These are phyloP conservation scores for Zootoca vivipara DNA, from an alignment of 2,113 vertebrate species.

Conservation along the genomic window DNA sequence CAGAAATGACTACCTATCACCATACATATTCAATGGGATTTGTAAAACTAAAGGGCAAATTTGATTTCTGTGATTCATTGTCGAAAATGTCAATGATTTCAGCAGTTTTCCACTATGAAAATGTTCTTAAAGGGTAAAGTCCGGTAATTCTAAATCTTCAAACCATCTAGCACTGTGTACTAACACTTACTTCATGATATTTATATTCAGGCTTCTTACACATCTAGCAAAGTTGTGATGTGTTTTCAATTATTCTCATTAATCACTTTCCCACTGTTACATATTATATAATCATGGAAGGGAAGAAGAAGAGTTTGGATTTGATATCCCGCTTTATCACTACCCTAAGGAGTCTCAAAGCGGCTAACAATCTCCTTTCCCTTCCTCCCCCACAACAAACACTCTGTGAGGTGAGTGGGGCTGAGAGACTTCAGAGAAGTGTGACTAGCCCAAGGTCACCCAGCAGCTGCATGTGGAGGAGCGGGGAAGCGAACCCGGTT, in stretches of 20 bases:
- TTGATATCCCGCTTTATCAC: no score
- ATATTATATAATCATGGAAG: background rate
- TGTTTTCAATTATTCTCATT: background rate
- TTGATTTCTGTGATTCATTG: background rate
- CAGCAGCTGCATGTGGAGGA: no score
- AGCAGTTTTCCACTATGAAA: fast-evolving
- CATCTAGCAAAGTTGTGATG: background rate
- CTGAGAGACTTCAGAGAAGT: no score
- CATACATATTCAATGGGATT: conserved; percentile 15
- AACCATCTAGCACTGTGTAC: background rate
- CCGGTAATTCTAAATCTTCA: background rate
- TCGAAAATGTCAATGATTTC: conserved; percentile 6
- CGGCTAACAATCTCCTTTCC: no score
- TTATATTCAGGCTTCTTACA: background rate
- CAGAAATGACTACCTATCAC: background rate
- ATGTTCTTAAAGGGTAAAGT: background rate
- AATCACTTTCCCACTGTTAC: background rate
- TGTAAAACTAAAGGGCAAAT: background rate
- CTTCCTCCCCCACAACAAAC: no score
- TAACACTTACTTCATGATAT: background rate
- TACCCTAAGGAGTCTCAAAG: no score
- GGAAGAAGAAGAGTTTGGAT: no score
- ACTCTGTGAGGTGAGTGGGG: no score
- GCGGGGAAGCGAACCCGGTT: no score
- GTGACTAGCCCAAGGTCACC: no score